Evolutionary conservation across 2,113 vertebrate species (phyloP).

Genomic region (Pitta sordida): DNA sequence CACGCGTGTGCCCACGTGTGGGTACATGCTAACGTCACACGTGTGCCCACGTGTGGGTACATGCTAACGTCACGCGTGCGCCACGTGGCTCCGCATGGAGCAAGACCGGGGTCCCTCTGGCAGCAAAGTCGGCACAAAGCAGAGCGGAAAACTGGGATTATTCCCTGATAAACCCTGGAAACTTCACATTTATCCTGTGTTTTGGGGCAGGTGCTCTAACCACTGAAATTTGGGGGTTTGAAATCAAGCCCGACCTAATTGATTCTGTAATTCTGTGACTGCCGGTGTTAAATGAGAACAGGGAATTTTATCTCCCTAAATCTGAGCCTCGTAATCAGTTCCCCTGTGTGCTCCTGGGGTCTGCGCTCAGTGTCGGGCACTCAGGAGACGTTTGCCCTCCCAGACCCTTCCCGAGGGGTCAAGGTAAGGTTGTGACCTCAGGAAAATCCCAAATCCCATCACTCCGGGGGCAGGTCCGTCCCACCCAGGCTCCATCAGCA

Average conservation of each 20-base stretch:
- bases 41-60: background rate
- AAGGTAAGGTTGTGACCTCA: fast-evolving
- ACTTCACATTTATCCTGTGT: fast-evolving
- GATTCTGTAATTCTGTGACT: fast-evolving
- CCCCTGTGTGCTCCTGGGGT: fast-evolving
- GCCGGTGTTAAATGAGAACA: fast-evolving
- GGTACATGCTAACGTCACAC: background rate
- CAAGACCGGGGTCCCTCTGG: background rate
- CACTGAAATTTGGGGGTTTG: background rate
- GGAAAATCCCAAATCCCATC: background rate
- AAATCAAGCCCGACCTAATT: fast-evolving
- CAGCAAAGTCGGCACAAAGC: background rate
- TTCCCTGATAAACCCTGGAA: background rate
- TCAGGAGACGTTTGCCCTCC: background rate
- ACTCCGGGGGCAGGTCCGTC: fast-evolving
- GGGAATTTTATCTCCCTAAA: fast-evolving
- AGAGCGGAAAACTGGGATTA: background rate
- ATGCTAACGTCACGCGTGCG: fast-evolving
- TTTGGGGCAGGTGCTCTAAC: background rate
- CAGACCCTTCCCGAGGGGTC: background rate
- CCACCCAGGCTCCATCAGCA: background rate
- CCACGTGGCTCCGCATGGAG: background rate
- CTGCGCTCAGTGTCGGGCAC: fast-evolving
- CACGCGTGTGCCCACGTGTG: fast-evolving
- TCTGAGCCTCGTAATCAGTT: fast-evolving